Base-by-base conservation (phyloP, 2,888 invertebrate species). In the Euproctis similis region DNA sequence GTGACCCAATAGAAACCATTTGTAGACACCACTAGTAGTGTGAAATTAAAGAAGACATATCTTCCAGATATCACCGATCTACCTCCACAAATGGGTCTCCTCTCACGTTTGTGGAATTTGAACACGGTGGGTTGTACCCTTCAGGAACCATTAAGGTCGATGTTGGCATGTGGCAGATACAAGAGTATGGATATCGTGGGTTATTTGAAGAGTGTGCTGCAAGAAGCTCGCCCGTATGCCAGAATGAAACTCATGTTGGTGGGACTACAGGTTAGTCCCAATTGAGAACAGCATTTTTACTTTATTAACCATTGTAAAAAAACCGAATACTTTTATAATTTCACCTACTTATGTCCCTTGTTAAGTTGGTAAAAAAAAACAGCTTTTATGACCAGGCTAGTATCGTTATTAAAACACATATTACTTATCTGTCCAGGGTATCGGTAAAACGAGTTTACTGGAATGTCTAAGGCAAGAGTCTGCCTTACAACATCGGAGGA, bases 221-320 rank as follows among this genome's bases (percentile, higher is more conserved):
- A 95, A 67, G 94, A 95, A 74, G 97, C 98, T 0, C 90, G 93
- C 50, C 93, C 95, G 0, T 98, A 98, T 71, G 93, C 96, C 1
- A 87, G 96, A 30, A 94, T 99, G 93, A 97, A 98, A 69, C 85
- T 99, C 9, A 96, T 96, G 96, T 91, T 98, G 26, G 97, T 97
- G 0, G 97, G 98, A 0, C 89, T 94, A 1, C 96, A 97, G 74
- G 81, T 78, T 1, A 29, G n/a, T n/a, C n/a, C n/a, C n/a, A n/a
- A n/a, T n/a, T n/a, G n/a, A n/a, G n/a, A n/a, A n/a, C n/a, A n/a
- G n/a, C n/a, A n/a, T n/a, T n/a, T n/a, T n/a, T n/a, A n/a, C n/a
- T n/a, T n/a, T n/a, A n/a, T n/a, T n/a, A n/a, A n/a, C n/a, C n/a
- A n/a, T n/a, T n/a, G n/a, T n/a, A n/a, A n/a, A n/a, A n/a, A n/a